Evolutionary conservation across 2,888 invertebrate genomes (phyloP).

Genomic region (Limnephilus marmoratus): DNA sequence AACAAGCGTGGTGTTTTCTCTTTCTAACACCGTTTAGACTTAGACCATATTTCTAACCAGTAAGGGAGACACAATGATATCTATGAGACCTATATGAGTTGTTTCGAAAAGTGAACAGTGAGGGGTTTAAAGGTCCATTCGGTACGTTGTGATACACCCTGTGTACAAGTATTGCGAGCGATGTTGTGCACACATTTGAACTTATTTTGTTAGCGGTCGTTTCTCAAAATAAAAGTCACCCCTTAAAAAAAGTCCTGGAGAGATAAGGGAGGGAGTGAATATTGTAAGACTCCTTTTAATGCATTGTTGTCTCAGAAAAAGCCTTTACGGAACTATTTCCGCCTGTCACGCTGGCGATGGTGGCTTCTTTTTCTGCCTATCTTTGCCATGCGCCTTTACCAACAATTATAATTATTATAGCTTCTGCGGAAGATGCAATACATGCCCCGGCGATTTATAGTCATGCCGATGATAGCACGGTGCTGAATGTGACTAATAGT

Average conservation of each 20-base stretch:
- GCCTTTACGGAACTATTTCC: neutral
- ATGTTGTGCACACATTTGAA: neutral
- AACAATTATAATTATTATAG: neutral
- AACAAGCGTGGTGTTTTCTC: too few species aligned
- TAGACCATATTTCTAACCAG: too few species aligned
- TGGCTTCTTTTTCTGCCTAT: neutral
- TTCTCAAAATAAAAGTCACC: neutral
- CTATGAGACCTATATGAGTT: too few species aligned
- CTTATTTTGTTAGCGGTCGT: neutral
- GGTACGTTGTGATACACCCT: too few species aligned
- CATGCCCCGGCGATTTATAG: neutral
- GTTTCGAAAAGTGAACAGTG: too few species aligned
- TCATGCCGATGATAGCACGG: neutral
- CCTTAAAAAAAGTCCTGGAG: neutral
- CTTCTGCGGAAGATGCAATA: neutral
- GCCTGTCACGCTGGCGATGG: neutral
- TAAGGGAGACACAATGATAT: too few species aligned
- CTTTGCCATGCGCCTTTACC: neutral
- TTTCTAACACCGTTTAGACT: too few species aligned
- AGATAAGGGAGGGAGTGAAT: neutral
- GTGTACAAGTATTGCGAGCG: neutral
- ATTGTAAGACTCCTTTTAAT: neutral
- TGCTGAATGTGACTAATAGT: too few species aligned
- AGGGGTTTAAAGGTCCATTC: too few species aligned
- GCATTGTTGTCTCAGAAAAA: neutral